These are phyloP conservation scores for Homalodisca vitripennis DNA, from an alignment of 1,140 invertebrate species.

Conservation along the genomic window DNA sequence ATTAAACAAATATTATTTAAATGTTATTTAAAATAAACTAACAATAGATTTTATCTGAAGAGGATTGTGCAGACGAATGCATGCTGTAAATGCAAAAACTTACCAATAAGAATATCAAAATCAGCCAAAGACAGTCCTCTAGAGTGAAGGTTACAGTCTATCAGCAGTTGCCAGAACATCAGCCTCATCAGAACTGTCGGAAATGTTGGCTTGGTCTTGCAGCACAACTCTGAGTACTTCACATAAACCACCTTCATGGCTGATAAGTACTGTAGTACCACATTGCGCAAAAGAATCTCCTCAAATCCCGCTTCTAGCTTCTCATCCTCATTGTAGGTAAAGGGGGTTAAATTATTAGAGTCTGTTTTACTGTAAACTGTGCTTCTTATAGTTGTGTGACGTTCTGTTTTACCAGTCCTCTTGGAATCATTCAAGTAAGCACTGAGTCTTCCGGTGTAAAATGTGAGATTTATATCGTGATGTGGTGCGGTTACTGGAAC, in stretches of 20 bases:
- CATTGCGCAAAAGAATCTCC: slow-evolving; percentile 21
- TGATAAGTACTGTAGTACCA: slow-evolving; percentile 44
- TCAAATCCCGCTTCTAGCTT: not conserved
- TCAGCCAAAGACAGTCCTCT: slow-evolving; percentile 51
- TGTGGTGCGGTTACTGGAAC: not conserved
- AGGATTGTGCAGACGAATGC: too few species aligned
- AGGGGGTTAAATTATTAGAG: not conserved
- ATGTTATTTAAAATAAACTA: too few species aligned
- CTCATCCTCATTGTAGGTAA: not conserved
- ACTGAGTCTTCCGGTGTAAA: not conserved
- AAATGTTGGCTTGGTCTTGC: slow-evolving; percentile 42
- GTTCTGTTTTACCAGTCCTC: not conserved
- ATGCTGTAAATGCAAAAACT: slow-evolving; percentile 16
- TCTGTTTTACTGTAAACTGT: not conserved
- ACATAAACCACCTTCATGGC: slow-evolving; percentile 52
- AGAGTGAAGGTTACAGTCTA: slow-evolving; percentile 52
- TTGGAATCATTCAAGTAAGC: not conserved
- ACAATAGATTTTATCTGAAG: too few species aligned
- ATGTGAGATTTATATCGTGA: slow-evolving; percentile 1
- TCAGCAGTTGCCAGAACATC: slow-evolving; percentile 58
- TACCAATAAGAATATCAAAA: slow-evolving; percentile 48
- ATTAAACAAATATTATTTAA: too few species aligned
- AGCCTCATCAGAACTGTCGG: slow-evolving; percentile 52
- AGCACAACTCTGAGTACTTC: slow-evolving; percentile 51
- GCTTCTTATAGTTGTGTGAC: not conserved